phyloP scores from a whole-genome alignment of 2,888 invertebrate genomes.

The Dysmachus trigonus region DNA sequence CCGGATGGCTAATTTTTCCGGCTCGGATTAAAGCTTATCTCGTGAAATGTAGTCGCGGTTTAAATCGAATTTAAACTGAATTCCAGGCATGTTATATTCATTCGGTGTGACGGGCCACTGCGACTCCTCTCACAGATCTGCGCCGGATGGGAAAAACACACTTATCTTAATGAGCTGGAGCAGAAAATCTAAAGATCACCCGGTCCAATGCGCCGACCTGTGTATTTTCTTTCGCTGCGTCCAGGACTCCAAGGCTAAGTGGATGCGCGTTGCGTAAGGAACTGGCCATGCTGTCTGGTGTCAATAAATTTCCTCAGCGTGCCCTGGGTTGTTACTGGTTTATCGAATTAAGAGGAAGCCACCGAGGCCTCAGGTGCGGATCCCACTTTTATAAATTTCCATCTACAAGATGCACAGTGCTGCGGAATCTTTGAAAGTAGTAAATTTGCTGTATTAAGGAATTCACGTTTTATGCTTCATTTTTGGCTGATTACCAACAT shows the following conservation, averaged over 20 bases:
- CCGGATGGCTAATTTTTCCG: slow-evolving; percentile 2
- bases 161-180: not conserved
- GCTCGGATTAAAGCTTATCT: slow-evolving; percentile 18
- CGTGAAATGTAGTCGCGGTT: not conserved
- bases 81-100: not conserved
- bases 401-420: not conserved
- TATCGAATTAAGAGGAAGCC: not conserved
- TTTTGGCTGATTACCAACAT: not conserved
- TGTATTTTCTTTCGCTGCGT: not conserved
- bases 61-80: slow-evolving; percentile 27
- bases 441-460: not conserved
- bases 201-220: not conserved
- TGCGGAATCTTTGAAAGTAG: not conserved
- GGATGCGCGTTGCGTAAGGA: not conserved
- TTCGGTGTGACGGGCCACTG: not conserved
- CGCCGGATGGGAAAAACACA: not conserved
- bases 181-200: not conserved
- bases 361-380: not conserved
- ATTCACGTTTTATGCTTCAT: not conserved
- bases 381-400: not conserved
- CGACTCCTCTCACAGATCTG: not conserved
- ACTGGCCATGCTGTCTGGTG: not conserved
- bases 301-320: not conserved
- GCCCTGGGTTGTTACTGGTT: not conserved
- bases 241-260: not conserved